Evolutionary conservation across 2,797 vertebrate genomes (phyloP), one percentile per base, ranked within the genome.

Genomic region (Rhinatrema bivittatum): DNA sequence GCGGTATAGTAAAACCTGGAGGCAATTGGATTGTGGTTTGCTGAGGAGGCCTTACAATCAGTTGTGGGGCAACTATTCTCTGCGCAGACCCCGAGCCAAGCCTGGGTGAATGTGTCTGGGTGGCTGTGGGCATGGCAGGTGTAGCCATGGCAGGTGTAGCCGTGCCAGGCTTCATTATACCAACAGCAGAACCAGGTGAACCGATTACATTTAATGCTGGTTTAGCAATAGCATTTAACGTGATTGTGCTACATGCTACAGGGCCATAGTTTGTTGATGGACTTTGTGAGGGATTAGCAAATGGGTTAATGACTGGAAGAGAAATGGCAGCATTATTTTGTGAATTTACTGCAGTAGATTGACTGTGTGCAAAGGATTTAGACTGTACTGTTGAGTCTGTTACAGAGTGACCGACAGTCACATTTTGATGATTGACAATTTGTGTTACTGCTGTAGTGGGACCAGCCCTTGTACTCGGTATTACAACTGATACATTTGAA

Each of bases 11-110:
- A 68, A 91, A 92, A 36, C 89, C 90, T 15, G 89, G 84, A 22
- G 87, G 88, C 52, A 91, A 81, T 64, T 91, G 90, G 45, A 91
- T 87, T 40, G 89, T 90, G 7, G 90, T 84, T 72, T 89, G 90
- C 44, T 65, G 85, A 30, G 82, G 81, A 5, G 88, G 85, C 72
- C 88, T 77, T 66, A 91, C 87, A 50, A 92, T 87, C 65, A 91
- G 62, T 73, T 89, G 89, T 5, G 88, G 89, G 15, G 87, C 75
- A 41, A 87, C 85, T 9, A 87, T 76, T 53, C 87, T 75, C 32
- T 82, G 86, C 20, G 83, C 65, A 11, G 80, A 53, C 20, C 76
- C 25, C 8, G 82, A 65, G 49, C 72, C 85, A 4, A 86, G 75
- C 32, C 84, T 68, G 45, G 80, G 72, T 11, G 65, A 67, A 36